Conservation (phyloP, 1,140 invertebrate genomes). For the Parapsyche elsis region DNA sequence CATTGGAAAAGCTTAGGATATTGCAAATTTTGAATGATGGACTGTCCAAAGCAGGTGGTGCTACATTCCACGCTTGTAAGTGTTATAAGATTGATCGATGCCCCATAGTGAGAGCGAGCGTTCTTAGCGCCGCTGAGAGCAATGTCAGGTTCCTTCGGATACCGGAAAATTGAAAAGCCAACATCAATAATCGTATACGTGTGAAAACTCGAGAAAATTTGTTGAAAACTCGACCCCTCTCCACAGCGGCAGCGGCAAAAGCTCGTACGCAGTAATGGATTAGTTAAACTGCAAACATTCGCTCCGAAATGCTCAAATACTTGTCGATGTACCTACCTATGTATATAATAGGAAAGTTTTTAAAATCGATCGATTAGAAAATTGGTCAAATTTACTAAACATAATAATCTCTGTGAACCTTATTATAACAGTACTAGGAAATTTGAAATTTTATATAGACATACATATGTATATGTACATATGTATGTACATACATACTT, state of each 20-base stretch:
- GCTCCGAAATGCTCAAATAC: neutral
- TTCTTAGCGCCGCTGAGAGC: constrained; percentile 43
- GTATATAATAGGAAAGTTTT: too few relatives aligned
- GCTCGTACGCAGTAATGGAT: constrained; percentile 10
- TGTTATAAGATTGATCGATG: constrained; percentile 54
- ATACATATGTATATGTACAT: too few relatives aligned
- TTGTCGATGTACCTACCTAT: neutral
- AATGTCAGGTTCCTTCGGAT: constrained; percentile 47
- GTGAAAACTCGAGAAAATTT: constrained; percentile 39
- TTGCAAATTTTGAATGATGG: constrained; percentile 55
- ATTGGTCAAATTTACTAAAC: too few relatives aligned
- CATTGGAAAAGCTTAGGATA: constrained; percentile 43
- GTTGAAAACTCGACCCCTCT: neutral
- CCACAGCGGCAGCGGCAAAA: neutral
- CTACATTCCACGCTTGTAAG: constrained; percentile 36
- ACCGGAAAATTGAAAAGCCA: constrained; percentile 47
- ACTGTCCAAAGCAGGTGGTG: constrained; percentile 54
- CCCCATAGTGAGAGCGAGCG: constrained; percentile 25
- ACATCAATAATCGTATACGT: constrained; percentile 49
- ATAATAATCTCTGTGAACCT: too few relatives aligned
- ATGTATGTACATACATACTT: too few relatives aligned
- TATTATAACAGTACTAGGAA: too few relatives aligned
- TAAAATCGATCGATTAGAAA: too few relatives aligned
- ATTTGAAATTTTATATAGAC: too few relatives aligned
- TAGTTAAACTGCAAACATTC: neutral